These are phyloP conservation scores for Oreohelix idahoensis DNA, from an alignment of 1,140 invertebrate genomes.

Conservation along the genomic window DNA sequence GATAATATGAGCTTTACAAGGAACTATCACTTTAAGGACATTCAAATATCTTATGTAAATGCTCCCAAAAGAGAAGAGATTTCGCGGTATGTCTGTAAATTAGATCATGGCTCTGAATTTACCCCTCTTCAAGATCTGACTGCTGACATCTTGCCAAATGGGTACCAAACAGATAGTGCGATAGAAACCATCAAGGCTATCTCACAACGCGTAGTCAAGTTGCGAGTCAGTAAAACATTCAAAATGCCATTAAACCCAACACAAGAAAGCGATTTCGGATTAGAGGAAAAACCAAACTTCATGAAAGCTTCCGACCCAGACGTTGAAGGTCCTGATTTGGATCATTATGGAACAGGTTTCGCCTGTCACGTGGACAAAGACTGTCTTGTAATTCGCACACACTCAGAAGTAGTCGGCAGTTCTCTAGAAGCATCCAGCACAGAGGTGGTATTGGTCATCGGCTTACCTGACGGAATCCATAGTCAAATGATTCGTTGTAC, in stretches of 20 bases:
- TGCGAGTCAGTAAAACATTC: slow-evolving; percentile 1
- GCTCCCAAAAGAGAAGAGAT: background rate
- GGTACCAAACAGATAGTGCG: background rate
- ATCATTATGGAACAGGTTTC: slow-evolving; percentile 29
- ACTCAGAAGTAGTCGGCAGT: background rate
- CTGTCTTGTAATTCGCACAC: background rate
- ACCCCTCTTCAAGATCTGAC: background rate
- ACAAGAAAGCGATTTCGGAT: background rate
- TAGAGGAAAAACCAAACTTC: background rate
- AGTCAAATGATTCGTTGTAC: background rate
- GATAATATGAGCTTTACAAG: background rate
- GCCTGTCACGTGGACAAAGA: slow-evolving; percentile 1
- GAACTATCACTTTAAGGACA: background rate
- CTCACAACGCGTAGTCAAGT: slow-evolving; percentile 19
- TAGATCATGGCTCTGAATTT: background rate
- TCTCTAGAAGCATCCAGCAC: slow-evolving; percentile 2
- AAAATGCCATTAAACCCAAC: background rate
- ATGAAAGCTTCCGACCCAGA: no score
- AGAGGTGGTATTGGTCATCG: background rate
- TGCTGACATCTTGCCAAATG: background rate
- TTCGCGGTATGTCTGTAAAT: background rate
- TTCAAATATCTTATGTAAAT: background rate
- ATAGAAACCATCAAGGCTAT: background rate
- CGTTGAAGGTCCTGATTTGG: background rate
- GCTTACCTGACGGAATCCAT: background rate